These are phyloP conservation scores for Nothocercus julius DNA, from an alignment of 2,113 vertebrate species.

Conservation along the genomic window DNA sequence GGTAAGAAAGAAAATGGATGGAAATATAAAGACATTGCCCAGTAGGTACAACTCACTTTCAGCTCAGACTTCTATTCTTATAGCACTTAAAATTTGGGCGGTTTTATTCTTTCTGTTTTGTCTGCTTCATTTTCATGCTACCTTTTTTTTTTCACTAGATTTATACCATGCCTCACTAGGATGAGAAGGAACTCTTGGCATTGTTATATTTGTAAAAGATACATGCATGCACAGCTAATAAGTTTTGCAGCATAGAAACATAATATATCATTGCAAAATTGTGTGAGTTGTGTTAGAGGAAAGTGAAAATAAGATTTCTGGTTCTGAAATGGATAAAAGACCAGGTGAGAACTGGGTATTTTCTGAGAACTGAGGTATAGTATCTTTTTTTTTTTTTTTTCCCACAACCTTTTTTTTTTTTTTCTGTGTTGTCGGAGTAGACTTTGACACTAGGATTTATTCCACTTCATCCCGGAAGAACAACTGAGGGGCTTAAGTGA, in stretches of 20 bases:
- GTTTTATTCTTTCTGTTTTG: not conserved
- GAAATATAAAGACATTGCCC: not conserved
- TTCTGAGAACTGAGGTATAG: not conserved
- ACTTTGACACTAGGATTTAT: not conserved
- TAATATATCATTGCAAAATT: slow-evolving; percentile 58
- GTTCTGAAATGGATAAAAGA: slow-evolving; percentile 35
- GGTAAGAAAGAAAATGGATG: not conserved
- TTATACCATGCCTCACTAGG: not conserved
- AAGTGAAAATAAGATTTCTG: slow-evolving; percentile 54
- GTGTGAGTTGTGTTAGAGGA: slow-evolving; percentile 21
- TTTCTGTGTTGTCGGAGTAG: not conserved
- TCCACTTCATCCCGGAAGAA: not conserved
- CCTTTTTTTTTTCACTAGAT: slow-evolving; percentile 30
- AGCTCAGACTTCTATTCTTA: not conserved
- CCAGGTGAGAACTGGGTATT: slow-evolving; percentile 10
- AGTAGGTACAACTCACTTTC: not conserved
- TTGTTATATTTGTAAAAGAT: slow-evolving; percentile 44
- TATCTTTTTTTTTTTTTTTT: not conserved
- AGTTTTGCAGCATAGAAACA: slow-evolving; percentile 45
- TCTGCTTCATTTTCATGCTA: not conserved
- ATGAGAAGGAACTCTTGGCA: slow-evolving; percentile 36
- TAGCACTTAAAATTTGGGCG: not conserved
- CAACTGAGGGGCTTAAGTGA: not conserved
- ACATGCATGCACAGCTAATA: slow-evolving; percentile 39
- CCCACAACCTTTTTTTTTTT: slow-evolving; percentile 5